Percentiles rank a stretch among this genome's conserved stretches.
Conservation (phyloP, 2,113 vertebrate genomes). For the Monarcha castaneiventris region DNA sequence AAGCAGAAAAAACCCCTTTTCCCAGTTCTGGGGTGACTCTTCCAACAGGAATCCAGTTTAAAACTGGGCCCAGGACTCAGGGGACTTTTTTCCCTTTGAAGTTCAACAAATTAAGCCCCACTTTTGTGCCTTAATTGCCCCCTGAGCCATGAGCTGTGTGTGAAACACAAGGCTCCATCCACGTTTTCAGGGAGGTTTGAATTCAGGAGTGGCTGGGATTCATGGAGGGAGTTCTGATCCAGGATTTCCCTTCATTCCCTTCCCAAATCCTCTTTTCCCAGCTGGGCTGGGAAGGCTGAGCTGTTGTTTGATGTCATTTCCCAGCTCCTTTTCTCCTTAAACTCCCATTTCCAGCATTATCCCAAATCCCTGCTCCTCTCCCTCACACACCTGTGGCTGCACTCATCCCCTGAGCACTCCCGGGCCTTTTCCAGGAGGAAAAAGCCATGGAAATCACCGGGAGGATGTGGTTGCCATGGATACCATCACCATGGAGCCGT, state of each 20-base stretch:
- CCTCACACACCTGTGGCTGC: background rate
- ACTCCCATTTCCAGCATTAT: background rate
- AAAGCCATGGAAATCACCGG: background rate
- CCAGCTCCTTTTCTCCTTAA: background rate
- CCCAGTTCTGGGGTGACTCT: background rate
- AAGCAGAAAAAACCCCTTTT: background rate
- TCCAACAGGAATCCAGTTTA: background rate
- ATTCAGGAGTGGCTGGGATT: background rate
- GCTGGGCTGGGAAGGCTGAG: background rate
- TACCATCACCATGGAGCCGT: constrained; percentile 47
- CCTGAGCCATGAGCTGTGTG: background rate
- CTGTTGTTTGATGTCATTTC: background rate
- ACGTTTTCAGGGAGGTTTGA: background rate
- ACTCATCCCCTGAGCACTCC: background rate
- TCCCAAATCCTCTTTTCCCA: background rate
- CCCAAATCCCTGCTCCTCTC: background rate
- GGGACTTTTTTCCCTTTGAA: too few relatives aligned
- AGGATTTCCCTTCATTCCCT: background rate
- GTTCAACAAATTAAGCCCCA: background rate
- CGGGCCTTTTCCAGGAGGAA: background rate
- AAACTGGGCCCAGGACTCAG: background rate
- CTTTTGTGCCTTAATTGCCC: background rate
- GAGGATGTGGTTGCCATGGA: constrained; percentile 38
- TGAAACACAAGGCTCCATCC: background rate
- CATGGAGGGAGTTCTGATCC: background rate